A percentile compares a stretch with the other conserved stretches of the same genome.
Conservation (phyloP, 37 sponge, comb jelly and placozoan genomes). For the Halichondria panicea region DNA sequence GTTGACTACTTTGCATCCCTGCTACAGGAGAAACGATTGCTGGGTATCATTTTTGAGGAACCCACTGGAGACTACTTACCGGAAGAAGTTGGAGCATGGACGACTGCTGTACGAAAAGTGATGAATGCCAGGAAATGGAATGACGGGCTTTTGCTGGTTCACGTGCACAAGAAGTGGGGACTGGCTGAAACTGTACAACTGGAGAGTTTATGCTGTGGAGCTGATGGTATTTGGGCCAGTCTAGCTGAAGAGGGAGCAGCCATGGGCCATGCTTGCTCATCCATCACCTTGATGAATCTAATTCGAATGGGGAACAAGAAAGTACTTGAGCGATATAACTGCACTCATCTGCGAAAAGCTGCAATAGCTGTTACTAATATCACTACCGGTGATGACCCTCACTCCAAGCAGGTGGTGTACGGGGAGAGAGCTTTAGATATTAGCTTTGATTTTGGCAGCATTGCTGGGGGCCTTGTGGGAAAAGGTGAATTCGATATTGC, state of each 20-base stretch:
- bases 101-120: slow-evolving; percentile 47
- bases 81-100: slow-evolving; percentile 82
- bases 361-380: slow-evolving; percentile 70
- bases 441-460: slow-evolving; percentile 77
- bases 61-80: slow-evolving; percentile 74
- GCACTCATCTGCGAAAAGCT: slow-evolving; percentile 66
- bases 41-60: slow-evolving; percentile 80
- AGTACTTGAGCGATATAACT: slow-evolving; percentile 72
- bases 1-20: slow-evolving; percentile 55
- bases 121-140: slow-evolving; percentile 77
- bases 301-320: slow-evolving; percentile 79
- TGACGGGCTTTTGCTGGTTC: slow-evolving; percentile 61
- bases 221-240: slow-evolving; percentile 87
- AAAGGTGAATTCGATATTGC: slow-evolving; percentile 76
- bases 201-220: slow-evolving; percentile 75
- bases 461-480: slow-evolving; percentile 45
- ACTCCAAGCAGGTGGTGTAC: slow-evolving; percentile 75
- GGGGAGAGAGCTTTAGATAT: slow-evolving; percentile 77
- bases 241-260: slow-evolving; percentile 91
- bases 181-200: slow-evolving; percentile 59
- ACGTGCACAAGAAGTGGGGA: slow-evolving; percentile 88
- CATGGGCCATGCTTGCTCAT: slow-evolving; percentile 82
- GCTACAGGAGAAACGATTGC: slow-evolving; percentile 47
- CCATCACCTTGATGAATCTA: slow-evolving; percentile 81
- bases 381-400: slow-evolving; percentile 66